These are phyloP conservation scores for Grus americana DNA, from an alignment of 2,113 vertebrate genomes.

Conservation along the genomic window DNA sequence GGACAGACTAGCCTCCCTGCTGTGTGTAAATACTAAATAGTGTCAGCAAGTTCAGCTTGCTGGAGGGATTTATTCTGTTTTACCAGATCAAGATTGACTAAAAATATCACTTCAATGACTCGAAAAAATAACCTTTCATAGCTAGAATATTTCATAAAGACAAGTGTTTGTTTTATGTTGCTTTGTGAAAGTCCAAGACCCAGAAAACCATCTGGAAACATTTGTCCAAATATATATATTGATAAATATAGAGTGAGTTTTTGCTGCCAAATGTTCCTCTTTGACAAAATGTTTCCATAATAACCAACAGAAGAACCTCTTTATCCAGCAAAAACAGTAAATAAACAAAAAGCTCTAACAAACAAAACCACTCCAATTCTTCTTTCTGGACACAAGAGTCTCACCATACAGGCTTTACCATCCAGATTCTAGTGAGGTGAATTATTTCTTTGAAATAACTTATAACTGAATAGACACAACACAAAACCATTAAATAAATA, in stretches of 20 bases:
- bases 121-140: slow-evolving; percentile 19
- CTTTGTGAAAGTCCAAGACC: slow-evolving; percentile 32
- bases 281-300: slow-evolving; percentile 38
- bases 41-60: slow-evolving; percentile 17
- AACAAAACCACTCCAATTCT: neutral
- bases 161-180: slow-evolving; percentile 10
- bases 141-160: slow-evolving; percentile 27
- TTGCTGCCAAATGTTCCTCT: slow-evolving; percentile 31
- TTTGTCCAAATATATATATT: slow-evolving; percentile 48
- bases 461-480: neutral
- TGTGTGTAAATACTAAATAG: slow-evolving; percentile 17
- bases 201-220: slow-evolving; percentile 39
- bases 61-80: neutral
- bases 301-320: neutral
- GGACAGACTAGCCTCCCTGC: neutral
- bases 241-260: slow-evolving; percentile 38
- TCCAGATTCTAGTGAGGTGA: neutral
- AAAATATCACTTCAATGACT: slow-evolving; percentile 17
- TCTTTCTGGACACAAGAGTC: neutral
- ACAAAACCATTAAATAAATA: neutral
- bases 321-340: slow-evolving; percentile 7
- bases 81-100: slow-evolving; percentile 10
- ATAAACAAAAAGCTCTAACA: slow-evolving; percentile 8
- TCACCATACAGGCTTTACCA: neutral
- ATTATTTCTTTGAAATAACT: neutral